These are phyloP conservation scores for Reinhardtius hippoglossoides DNA, from an alignment of 2,113 vertebrate genomes.

Conservation along the genomic window DNA sequence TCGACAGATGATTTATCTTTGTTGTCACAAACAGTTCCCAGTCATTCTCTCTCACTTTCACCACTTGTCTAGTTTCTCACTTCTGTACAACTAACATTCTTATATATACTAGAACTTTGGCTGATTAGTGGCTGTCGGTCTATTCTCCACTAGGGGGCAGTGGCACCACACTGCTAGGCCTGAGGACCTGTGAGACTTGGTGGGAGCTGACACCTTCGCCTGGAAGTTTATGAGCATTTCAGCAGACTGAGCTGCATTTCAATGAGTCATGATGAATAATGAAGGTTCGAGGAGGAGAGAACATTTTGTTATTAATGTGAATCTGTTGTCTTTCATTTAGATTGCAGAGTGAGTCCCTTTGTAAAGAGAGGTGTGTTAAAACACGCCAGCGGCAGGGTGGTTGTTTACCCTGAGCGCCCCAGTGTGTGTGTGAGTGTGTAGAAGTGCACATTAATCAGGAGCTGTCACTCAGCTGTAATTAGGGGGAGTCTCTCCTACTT, in stretches of 20 bases:
- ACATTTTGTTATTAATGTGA: conserved; percentile 70
- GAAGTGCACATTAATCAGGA: conserved; percentile 22
- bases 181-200: conserved; percentile 2
- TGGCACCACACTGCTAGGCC: conserved; percentile 49
- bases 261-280: conserved; percentile 74
- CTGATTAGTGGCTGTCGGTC: background rate
- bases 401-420: conserved; percentile 52
- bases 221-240: conserved; percentile 50
- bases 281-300: conserved; percentile 55
- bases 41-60: background rate
- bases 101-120: background rate
- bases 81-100: background rate
- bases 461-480: conserved; percentile 72
- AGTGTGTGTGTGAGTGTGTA: conserved; percentile 24
- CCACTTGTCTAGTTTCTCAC: background rate
- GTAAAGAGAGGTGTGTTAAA: conserved; percentile 69
- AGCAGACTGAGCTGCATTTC: conserved; percentile 56
- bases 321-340: conserved; percentile 75
- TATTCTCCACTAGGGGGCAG: conserved; percentile 74
- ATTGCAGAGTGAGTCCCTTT: conserved; percentile 61
- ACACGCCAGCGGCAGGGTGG: conserved; percentile 40
- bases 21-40: background rate
- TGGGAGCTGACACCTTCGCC: conserved; percentile 37
- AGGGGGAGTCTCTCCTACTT: conserved; percentile 55
- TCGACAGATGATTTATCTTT: background rate